phyloP scores from a whole-genome alignment of 2,113 vertebrate genomes.

The Cheilinus undulatus region DNA sequence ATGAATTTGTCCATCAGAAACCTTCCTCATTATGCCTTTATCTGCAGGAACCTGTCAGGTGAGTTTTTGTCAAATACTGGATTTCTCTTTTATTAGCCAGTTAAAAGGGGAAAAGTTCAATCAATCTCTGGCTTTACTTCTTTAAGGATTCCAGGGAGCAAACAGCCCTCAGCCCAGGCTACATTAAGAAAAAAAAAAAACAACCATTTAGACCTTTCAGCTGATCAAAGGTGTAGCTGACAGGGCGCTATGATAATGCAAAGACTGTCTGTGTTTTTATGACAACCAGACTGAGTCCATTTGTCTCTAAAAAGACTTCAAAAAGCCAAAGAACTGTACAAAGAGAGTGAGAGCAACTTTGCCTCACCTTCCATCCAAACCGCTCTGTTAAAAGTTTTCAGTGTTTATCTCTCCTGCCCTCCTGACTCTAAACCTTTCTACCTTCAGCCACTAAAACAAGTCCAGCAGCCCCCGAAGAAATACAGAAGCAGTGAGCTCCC shows the following conservation, averaged over 20 bases:
- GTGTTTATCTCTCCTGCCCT: conserved; percentile 13
- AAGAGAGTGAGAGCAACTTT: conserved; percentile 6
- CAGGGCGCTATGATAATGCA: background rate
- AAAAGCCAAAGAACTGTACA: background rate
- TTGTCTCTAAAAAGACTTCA: background rate
- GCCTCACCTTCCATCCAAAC: conserved; percentile 30
- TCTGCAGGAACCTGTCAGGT: too few species aligned
- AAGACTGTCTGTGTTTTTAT: background rate
- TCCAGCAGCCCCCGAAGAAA: background rate
- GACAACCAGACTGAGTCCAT: conserved; percentile 1
- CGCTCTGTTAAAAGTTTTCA: conserved; percentile 16
- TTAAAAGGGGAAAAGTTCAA: too few species aligned
- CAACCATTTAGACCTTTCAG: background rate
- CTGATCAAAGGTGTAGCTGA: background rate
- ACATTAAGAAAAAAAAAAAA: background rate
- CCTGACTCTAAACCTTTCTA: conserved; percentile 32
- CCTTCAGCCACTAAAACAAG: background rate
- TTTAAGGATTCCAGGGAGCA: background rate
- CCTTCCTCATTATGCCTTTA: too few species aligned
- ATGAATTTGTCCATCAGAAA: too few species aligned
- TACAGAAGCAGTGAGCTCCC: background rate
- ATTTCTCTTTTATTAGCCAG: too few species aligned
- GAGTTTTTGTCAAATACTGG: too few species aligned
- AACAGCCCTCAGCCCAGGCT: background rate
- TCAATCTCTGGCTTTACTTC: background rate